Base-by-base conservation (phyloP, 1,140 invertebrate species). In the Anadara kagoshimensis region DNA sequence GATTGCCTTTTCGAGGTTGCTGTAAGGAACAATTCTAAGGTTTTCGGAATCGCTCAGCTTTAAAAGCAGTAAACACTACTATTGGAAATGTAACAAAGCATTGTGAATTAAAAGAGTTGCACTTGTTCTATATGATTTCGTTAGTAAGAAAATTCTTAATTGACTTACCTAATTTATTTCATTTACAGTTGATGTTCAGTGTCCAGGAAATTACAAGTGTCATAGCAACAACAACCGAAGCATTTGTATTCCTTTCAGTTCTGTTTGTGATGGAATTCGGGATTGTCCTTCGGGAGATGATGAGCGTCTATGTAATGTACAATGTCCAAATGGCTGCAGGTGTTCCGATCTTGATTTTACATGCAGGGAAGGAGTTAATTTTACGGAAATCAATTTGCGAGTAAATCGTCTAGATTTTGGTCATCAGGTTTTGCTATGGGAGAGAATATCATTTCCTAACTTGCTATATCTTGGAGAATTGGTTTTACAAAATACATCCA, bases 251-350 rank as follows among this genome's bases (percentile, higher is more conserved):
- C 16, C 43, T 45, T 16, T 29, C 20, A 14, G 22, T 5, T 44
- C 43, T 22, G 24, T 75, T 26, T 75, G 73, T 62, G 68, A 75
- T 14, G 45, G 49, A 0, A 47, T 70, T 36, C 29, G 14, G 20
- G 29, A 81, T 8, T 83, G 81, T 70, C 66, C 54, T 7, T 0
- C 44, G 7, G 56, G 56, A 8, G 78, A 82, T 24, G 80, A 82
- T 54, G 80, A 82, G 53, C 44, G 57, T 0, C 26, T 66, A 14
- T 79, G 78, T 62, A 18, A 68, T 10, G 51, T 68, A 8, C 1
- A 14, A 20, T 79, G 75, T 54, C 78, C 78, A 16, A 0, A 5
- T 24, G 47, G 41, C 3, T 77, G 75, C 68, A 12, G 5, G 4
- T 79, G 75, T 62, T 18, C 54, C 16, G 78, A 69, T 4, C 49